Evolutionary conservation across 2,888 invertebrate genomes (phyloP).

Genomic region (Troglohyphantes excavatus): DNA sequence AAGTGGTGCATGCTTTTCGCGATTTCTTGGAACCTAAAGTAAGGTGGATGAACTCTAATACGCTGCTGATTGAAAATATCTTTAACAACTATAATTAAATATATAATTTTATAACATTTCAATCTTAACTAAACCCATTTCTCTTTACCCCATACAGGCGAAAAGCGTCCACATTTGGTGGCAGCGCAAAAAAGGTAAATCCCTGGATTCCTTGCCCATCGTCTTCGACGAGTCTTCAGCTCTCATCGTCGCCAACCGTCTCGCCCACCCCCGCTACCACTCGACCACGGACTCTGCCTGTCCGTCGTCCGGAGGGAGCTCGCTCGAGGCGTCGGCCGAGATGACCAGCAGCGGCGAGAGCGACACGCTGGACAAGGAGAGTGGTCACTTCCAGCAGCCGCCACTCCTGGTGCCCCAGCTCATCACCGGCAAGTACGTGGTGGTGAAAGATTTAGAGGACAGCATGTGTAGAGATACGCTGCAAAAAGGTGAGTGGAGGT

Average conservation of each 20-base stretch:
- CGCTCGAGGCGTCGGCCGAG: slow-evolving; percentile 58
- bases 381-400: slow-evolving; percentile 13
- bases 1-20: no score
- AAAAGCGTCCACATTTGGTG: slow-evolving; percentile 61
- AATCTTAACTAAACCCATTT: no score
- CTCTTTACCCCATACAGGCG: slow-evolving; percentile 40
- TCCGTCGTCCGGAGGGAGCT: slow-evolving; percentile 32
- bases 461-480: neutral
- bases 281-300: slow-evolving; percentile 61
- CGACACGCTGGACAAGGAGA: slow-evolving; percentile 69
- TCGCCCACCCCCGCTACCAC: slow-evolving; percentile 26
- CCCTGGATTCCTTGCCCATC: slow-evolving; percentile 19
- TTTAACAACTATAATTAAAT: no score
- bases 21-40: no score
- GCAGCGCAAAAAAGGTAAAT: slow-evolving; percentile 32
- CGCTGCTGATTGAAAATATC: no score
- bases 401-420: slow-evolving; percentile 44
- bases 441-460: slow-evolving; percentile 60
- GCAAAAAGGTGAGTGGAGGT: slow-evolving; percentile 38
- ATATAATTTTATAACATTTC: no score
- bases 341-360: slow-evolving; percentile 63
- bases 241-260: slow-evolving; percentile 18
- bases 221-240: slow-evolving; percentile 42
- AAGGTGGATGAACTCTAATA: no score
- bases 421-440: slow-evolving; percentile 57